Conservation (phyloP, 2,113 vertebrate species). For the Polyodon spathula region DNA sequence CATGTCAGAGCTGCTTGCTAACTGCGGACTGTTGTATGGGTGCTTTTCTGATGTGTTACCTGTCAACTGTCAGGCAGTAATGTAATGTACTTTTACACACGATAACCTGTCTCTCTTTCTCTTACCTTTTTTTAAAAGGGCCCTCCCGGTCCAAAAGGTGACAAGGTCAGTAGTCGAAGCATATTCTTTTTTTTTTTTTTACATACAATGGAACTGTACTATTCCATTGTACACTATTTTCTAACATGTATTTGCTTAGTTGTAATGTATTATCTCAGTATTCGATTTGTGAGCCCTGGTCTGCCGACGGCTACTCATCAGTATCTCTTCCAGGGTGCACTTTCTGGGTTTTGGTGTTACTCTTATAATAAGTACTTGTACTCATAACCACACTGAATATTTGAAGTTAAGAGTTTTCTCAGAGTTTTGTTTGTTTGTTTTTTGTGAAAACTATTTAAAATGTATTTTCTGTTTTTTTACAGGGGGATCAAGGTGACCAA, state of each 20-base stretch:
- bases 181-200: too few relatives aligned
- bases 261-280: too few relatives aligned
- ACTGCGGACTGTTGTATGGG: too few relatives aligned
- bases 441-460: conserved; percentile 23
- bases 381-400: conserved; percentile 37
- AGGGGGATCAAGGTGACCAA: conserved; percentile 98
- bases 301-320: background rate
- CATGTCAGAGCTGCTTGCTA: too few relatives aligned
- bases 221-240: too few relatives aligned
- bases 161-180: conserved; percentile 76
- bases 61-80: background rate
- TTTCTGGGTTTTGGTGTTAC: conserved; percentile 26
- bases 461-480: conserved; percentile 49
- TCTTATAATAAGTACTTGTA: conserved; percentile 51
- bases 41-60: background rate
- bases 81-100: background rate
- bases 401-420: conserved; percentile 33
- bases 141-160: conserved; percentile 81
- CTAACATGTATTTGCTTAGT: too few relatives aligned
- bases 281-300: too few relatives aligned
- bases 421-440: too few relatives aligned
- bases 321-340: background rate
- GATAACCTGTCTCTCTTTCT: conserved; percentile 3
- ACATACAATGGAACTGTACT: too few relatives aligned
- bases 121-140: conserved; percentile 61